phyloP scores from a whole-genome alignment of 2,888 invertebrate genomes.

The Pristionchus maxplancki region DNA sequence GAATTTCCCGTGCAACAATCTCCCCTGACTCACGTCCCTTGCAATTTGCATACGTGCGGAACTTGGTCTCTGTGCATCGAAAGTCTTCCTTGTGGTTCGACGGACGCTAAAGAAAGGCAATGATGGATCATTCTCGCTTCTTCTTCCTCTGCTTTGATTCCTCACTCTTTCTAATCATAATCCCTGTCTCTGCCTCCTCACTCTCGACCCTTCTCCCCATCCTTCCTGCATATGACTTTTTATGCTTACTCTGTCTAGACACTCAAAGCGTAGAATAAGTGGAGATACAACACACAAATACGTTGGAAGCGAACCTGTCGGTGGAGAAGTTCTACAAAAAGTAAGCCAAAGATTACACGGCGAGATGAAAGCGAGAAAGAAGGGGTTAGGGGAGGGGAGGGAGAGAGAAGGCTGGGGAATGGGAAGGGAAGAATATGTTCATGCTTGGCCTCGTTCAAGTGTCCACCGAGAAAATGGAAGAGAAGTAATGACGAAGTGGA shows the following conservation, averaged over 20 bases:
- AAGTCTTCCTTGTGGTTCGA: background rate
- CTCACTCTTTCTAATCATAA: constrained; percentile 47
- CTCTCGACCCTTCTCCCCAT: background rate
- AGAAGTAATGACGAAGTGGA: background rate
- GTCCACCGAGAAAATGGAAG: constrained; percentile 31
- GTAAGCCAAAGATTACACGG: constrained; percentile 5
- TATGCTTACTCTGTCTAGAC: constrained; percentile 13
- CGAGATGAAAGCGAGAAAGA: background rate
- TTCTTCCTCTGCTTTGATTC: constrained; percentile 34
- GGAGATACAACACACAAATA: background rate
- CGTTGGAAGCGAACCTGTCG: background rate
- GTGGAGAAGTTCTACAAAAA: background rate
- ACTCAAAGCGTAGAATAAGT: background rate
- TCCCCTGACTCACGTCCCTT: too few species aligned
- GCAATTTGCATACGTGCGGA: background rate
- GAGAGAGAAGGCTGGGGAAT: background rate
- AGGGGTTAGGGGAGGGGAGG: background rate
- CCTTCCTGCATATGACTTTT: constrained; percentile 15
- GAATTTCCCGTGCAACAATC: too few species aligned
- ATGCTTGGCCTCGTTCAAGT: constrained; percentile 15
- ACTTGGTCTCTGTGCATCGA: background rate
- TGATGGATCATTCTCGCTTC: constrained; percentile 41
- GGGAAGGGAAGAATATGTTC: constrained; percentile 8
- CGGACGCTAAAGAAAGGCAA: background rate
- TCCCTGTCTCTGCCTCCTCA: constrained; percentile 9